Conservation (phyloP, 2,888 invertebrate genomes). For the Polyommatus iphigenia region DNA sequence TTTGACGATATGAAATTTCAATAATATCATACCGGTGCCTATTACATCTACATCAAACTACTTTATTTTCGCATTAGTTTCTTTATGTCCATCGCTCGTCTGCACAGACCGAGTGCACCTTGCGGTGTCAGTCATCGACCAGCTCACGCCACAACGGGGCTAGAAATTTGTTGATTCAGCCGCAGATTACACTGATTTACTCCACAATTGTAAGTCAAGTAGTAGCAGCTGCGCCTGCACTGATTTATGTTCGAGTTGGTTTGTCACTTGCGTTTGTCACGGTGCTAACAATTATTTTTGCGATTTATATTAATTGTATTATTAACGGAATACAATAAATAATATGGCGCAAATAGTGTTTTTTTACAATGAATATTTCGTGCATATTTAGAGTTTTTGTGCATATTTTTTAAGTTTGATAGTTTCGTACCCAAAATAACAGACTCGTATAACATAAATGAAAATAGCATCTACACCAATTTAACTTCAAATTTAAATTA, state of each 20-base stretch:
- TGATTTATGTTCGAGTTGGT: background rate
- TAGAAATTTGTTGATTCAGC: slow-evolving; percentile 28
- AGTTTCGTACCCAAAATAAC: too few species aligned
- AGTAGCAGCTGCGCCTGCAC: background rate
- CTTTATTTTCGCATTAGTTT: too few species aligned
- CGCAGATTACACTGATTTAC: slow-evolving; percentile 25
- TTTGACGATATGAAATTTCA: too few species aligned
- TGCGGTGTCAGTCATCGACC: background rate
- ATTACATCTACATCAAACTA: too few species aligned
- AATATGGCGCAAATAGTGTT: background rate
- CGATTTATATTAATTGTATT: background rate
- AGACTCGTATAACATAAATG: background rate
- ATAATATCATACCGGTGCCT: too few species aligned
- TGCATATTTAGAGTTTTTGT: background rate
- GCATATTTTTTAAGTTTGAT: too few species aligned
- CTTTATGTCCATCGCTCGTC: background rate
- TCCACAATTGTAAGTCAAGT: slow-evolving; percentile 15
- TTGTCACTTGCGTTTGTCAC: background rate
- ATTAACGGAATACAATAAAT: background rate
- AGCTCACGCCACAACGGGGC: slow-evolving; percentile 18
- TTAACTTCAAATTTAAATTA: background rate
- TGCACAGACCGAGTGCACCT: background rate
- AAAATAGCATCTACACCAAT: background rate
- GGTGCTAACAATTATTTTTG: background rate
- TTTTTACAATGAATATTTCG: background rate